These are phyloP conservation scores for Tolmerus cingulatus DNA, from an alignment of 2,888 invertebrate genomes.

Conservation along the genomic window DNA sequence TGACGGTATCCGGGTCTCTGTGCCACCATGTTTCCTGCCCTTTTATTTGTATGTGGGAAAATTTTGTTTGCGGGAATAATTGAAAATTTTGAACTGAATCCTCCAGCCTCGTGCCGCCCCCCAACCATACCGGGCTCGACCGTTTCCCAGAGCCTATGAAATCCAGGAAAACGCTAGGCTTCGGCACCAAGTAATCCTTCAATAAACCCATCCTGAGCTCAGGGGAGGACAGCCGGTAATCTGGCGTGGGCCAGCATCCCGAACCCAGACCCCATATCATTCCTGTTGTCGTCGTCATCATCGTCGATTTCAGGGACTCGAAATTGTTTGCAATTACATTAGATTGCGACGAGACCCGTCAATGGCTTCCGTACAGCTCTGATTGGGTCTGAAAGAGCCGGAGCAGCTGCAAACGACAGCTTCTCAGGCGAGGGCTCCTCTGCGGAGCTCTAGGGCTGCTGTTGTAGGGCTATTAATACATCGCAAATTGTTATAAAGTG, in stretches of 20 bases:
- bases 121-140: background rate
- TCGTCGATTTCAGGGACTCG: background rate
- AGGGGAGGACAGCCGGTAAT: background rate
- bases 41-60: background rate
- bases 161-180: background rate
- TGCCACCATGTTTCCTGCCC: background rate
- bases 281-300: background rate
- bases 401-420: conserved; percentile 22
- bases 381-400: conserved; percentile 13
- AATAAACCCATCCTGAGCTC: background rate
- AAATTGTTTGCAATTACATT: conserved; percentile 25
- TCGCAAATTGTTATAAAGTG: background rate
- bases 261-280: background rate
- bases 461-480: background rate
- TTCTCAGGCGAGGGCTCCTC: background rate
- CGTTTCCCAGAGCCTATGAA: background rate
- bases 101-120: background rate
- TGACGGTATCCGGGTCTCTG: background rate
- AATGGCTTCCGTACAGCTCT: conserved; percentile 3
- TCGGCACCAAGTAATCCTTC: background rate
- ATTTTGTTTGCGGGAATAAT: background rate
- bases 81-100: background rate
- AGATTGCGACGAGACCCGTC: conserved; percentile 13
- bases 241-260: background rate
- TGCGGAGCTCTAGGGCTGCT: background rate